These are phyloP conservation scores for Propithecus coquereli DNA, from an alignment of 2,113 vertebrate species.

Conservation along the genomic window DNA sequence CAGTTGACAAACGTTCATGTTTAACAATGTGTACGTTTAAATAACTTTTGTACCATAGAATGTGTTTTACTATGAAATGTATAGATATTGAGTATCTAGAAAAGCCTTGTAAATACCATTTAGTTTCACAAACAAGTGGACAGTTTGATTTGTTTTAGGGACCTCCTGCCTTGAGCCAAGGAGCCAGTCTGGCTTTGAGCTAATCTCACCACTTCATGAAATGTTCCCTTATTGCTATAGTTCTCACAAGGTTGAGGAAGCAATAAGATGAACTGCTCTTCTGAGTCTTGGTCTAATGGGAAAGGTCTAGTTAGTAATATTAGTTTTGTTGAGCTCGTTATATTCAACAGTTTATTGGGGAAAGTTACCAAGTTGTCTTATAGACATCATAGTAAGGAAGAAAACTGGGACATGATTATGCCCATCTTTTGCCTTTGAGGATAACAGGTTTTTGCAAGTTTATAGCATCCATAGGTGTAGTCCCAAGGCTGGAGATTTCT, in stretches of 20 bases:
- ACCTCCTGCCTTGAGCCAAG: neutral
- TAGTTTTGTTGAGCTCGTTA: neutral
- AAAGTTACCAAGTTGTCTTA: neutral
- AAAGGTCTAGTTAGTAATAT: neutral
- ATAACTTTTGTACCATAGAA: neutral
- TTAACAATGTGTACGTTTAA: neutral
- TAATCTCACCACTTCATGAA: neutral
- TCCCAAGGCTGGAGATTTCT: constrained; percentile 3
- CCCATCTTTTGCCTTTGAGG: neutral
- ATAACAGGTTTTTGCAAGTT: neutral
- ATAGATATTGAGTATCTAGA: neutral
- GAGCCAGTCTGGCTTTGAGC: neutral
- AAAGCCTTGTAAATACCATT: neutral
- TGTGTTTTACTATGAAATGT: neutral
- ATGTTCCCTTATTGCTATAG: neutral
- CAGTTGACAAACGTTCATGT: neutral
- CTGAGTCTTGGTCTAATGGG: neutral
- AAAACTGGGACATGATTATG: neutral
- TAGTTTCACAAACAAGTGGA: neutral
- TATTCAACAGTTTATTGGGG: neutral
- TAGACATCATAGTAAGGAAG: neutral
- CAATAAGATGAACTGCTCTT: neutral
- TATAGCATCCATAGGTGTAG: neutral
- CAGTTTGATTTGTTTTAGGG: neutral
- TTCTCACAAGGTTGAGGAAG: neutral